Base-by-base conservation (phyloP, 2,888 invertebrate genomes). In the Rotaria magnacalcarata region DNA sequence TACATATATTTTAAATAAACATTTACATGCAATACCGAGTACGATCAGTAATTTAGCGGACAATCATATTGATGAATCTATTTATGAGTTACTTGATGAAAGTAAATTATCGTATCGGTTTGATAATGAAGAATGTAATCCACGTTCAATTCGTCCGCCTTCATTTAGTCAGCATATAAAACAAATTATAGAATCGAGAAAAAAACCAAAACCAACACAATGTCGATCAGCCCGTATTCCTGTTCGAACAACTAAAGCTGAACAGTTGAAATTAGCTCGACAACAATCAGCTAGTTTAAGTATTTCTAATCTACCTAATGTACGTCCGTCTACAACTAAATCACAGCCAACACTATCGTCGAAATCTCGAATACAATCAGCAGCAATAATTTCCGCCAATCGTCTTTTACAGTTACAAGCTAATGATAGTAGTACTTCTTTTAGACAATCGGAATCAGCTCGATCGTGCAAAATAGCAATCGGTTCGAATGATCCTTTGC, bases 221-320 rank as follows among this genome's bases (percentile, higher is more conserved):
- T 24, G 14, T 11, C 80, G 47, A 47, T 47, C 80, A n/a, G 24
- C 80, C 47, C 43, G 41, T 24, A 47, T 80, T 11, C 47, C 80
- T 10, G 47, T 80, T 47, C 43, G 80, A 47, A 80, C 80, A 80
- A 80, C 80, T n/a, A 43, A 47, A 80, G 41, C 80, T 11, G 80
- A 43, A 80, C 24, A 80, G n/a, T 21, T 80, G 4, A 80, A 43
- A 80, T 5, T 47, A 47, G 21, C 43, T 24, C 80, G 47, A 80
- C 43, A 47, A n/a, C 47, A 34, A 67, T 67, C 67, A 34, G 19
- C 34, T 67, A 11, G 4, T 67, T 34, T 34, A 34, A 19, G 34
- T 14, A 34, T 41, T 3, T 19, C 67, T 67, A 19, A 54, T 54
- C 54, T 54, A 19, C 54, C 54, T 21, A 3, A 19, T 54, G 16